These are phyloP conservation scores for Apeltes quadracus DNA, from an alignment of 2,113 vertebrate genomes.

Conservation along the genomic window DNA sequence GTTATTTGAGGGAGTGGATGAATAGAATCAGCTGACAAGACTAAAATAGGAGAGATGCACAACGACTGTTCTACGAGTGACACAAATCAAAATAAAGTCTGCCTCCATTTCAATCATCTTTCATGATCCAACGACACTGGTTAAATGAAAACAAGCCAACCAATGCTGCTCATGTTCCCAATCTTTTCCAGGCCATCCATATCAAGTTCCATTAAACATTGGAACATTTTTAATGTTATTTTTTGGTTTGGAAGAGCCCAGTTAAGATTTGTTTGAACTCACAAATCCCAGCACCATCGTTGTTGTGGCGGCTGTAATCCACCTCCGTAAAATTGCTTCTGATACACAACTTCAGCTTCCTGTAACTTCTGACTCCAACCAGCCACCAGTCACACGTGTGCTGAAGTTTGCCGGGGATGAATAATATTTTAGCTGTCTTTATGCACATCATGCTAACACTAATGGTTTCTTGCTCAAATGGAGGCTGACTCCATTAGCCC, in stretches of 20 bases:
- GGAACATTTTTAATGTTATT: background rate
- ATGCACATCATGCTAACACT: conserved; percentile 17
- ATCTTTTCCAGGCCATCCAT: conserved; percentile 9
- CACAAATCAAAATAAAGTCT: conserved; percentile 23
- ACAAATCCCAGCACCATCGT: background rate
- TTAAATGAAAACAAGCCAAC: background rate
- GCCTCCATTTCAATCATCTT: conserved; percentile 2
- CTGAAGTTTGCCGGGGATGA: conserved; percentile 9
- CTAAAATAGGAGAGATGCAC: background rate
- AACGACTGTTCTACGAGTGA: background rate
- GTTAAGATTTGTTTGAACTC: conserved; percentile 10
- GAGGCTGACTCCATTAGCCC: conserved; percentile 59
- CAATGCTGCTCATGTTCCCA: background rate
- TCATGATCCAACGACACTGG: background rate
- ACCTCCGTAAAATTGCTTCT: background rate
- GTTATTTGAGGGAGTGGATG: conserved; percentile 2
- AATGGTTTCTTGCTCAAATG: conserved; percentile 28
- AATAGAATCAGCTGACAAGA: background rate
- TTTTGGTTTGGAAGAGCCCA: background rate
- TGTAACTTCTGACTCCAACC: background rate
- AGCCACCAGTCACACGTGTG: background rate
- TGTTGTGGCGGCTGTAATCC: background rate
- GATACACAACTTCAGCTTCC: background rate
- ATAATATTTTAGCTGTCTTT: conserved; percentile 36
- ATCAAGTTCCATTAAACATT: background rate